Base-by-base conservation (phyloP, 2,888 invertebrate genomes). In the Trachelus iudaicus region DNA sequence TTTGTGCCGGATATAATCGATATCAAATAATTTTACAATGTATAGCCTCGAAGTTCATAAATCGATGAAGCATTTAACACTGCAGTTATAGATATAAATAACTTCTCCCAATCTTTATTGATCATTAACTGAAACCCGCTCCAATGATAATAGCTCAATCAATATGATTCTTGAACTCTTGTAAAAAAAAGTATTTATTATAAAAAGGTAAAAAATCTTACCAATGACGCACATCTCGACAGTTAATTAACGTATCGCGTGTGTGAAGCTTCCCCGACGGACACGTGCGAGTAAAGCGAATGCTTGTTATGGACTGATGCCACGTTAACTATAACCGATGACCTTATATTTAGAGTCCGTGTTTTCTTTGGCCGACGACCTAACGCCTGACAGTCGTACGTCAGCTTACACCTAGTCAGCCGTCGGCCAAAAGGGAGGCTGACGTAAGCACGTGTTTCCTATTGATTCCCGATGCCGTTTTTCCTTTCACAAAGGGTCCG, bases 281-380 rank as follows among this genome's bases (percentile, higher is more conserved):
- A 84, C 83, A 75, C 77, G 83, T 81, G 79, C 80, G 40, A 73
- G 75, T 69, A 68, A 40, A 79, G 77, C 81, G 78, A 80, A 76
- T 73, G 81, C 79, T 76, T 69, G 81, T 77, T 40, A 69, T 71
- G 77, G 37, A 81, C 84, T 83, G 79, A 73, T 73, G 79, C 40
- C 79, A 75, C 77, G 77, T 30, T 75, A 77, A 73, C 75, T 75
- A 73, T 75, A 79, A 77, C 77, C 80, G 80, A 73, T 80, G 80
- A 81, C 79, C 76, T 82, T 84, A 83, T 82, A 83, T 84, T 83
- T 83, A 80, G 79, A 71, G 77, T 79, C 75, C 73, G 69, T 76
- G 74, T 71, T 69, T 71, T 69, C 69, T 74, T 74, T 34, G 34
- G 68, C 13, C 75, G 73, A 68, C 37, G 75, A 71, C 77, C 79